Percentiles rank a stretch among this genome's conserved stretches.
Conservation (phyloP, 2,797 vertebrate genomes). For the Betta splendens region DNA sequence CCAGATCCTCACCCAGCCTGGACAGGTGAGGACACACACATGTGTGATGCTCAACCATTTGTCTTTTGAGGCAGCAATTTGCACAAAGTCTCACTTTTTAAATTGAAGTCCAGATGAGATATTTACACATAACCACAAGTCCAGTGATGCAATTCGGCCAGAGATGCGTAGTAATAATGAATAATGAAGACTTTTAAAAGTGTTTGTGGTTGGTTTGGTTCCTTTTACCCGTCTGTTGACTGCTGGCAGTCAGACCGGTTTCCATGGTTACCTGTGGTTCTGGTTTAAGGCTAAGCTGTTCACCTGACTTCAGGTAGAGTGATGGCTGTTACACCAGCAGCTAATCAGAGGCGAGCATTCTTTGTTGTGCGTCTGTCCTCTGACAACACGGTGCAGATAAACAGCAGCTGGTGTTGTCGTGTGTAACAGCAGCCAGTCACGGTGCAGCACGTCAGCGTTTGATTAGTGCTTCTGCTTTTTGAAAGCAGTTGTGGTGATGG, state of each 20-base stretch:
- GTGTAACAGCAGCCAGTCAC: background rate
- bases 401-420: background rate
- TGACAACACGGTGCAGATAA: background rate
- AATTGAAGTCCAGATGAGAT: too few species aligned
- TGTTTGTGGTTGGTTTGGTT: too few species aligned
- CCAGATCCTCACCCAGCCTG: slow-evolving; percentile 79
- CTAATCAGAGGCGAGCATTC: background rate
- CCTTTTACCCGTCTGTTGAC: too few species aligned
- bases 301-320: background rate
- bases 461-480: too few species aligned
- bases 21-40: slow-evolving; percentile 83
- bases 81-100: too few species aligned
- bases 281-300: background rate
- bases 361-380: slow-evolving; percentile 1
- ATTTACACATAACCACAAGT: too few species aligned
- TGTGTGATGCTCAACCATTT: too few species aligned
- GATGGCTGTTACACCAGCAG: background rate
- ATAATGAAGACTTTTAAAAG: too few species aligned
- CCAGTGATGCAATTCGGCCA: too few species aligned
- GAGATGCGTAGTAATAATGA: too few species aligned
- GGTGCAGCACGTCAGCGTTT: background rate
- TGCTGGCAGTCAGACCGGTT: slow-evolving; percentile 4
- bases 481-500: too few species aligned
- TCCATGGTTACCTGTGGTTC: slow-evolving; percentile 27
- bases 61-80: too few species aligned